Base-by-base conservation (phyloP, 2,888 invertebrate genomes). In the Polymixis flavicincta region DNA sequence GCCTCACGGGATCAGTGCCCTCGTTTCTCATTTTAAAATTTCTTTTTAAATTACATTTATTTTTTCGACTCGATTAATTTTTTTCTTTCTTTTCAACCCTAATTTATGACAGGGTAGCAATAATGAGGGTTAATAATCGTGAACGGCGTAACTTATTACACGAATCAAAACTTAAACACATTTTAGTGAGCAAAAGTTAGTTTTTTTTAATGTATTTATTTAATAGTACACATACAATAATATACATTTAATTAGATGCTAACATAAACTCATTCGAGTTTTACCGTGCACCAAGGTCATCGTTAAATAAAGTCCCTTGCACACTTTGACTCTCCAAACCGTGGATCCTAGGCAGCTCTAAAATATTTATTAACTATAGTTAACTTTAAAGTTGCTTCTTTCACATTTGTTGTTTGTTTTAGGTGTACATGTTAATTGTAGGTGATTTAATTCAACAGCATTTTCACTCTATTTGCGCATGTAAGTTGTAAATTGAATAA, bases 1-100 rank as follows among this genome's bases (percentile, higher is more conserved):
- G 96, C 91, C 90, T 90, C 91, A 87, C 79, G 93, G 94, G 95
- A 94, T 93, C 94, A 94, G 89, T 95, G 95, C 94, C 95, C 96
- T 95, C 94, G 92, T 91, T 92, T 91, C 89, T 93, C 93, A 93
- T 95, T 95, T 95, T 92, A 93, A 94, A 94, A 91, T 93, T 90
- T 90, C 82, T 88, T 73, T 89, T 80, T 80, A 83, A 88, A 85
- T 85, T 70, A 81, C 67, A n/a, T 73, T 87, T 87, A n/a, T 88
- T 86, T 86, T 87, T 84, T 80, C 74, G 48, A 66, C 68, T 72
- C 45, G 77, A 80, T 79, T 72, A 63, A 55, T 64, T 77, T 70
- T 84, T 88, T 83, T 70, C 59, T 67, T 71, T 76, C 52, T 37
- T 55, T 71, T 74, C 60, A n/a, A 45, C 55, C 74, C 73, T 82